Evolutionary conservation across 2,797 vertebrate genomes (phyloP).

Genomic region (Numenius phaeopus): DNA sequence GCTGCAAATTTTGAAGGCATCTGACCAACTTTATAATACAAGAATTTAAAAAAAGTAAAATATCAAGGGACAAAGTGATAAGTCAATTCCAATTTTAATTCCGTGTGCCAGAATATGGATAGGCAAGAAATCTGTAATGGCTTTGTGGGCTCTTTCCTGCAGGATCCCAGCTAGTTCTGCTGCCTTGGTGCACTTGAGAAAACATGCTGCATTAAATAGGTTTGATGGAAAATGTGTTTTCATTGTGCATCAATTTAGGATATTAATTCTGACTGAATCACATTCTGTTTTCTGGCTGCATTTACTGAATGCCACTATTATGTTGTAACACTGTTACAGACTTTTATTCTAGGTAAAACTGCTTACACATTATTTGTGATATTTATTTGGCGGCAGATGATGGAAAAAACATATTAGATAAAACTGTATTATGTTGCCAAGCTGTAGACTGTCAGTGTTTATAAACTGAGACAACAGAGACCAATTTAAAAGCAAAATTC

Average conservation of each 20-base stretch:
- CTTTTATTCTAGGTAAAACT: conserved; percentile 26
- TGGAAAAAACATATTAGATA: not conserved
- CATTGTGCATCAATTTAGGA: not conserved
- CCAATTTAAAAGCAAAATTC: conserved; percentile 7
- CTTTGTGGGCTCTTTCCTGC: not conserved
- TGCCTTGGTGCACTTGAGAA: not conserved
- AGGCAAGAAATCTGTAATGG: not conserved
- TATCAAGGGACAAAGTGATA: not conserved
- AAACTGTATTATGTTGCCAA: not conserved
- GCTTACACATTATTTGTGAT: not conserved
- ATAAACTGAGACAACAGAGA: not conserved
- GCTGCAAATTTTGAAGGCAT: not conserved
- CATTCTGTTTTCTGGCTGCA: not conserved
- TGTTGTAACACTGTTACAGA: not conserved
- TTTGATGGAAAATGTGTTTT: conserved; percentile 14
- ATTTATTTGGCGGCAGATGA: conserved; percentile 9
- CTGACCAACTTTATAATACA: not conserved
- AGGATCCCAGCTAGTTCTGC: not conserved
- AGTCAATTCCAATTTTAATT: not conserved
- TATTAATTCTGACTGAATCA: conserved; percentile 15
- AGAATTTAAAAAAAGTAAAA: not conserved
- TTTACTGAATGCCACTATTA: conserved; percentile 4
- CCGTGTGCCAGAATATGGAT: not conserved
- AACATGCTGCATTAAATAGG: not conserved
- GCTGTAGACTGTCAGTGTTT: not conserved